Base-by-base conservation (phyloP, 2,113 vertebrate species). In the Aspidoscelis tigris region DNA sequence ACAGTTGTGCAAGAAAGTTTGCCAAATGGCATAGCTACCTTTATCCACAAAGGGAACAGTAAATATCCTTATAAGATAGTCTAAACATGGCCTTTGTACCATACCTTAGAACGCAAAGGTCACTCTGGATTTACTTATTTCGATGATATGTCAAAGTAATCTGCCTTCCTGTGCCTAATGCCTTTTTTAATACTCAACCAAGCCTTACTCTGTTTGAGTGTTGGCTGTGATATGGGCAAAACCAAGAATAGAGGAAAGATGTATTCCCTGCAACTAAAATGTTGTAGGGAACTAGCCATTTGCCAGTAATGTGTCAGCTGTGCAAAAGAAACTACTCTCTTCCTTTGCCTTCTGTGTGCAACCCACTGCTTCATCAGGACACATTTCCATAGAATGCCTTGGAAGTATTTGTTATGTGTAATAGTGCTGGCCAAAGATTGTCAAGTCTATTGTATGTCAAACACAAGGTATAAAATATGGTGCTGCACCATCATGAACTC, bases 141-240 rank as follows among this genome's bases (percentile, higher is more conserved):
- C 64, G 14, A 3, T 6, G 64, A 12, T 18, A 55, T 4, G 7
- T 16, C 58, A 80, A 33, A 43, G 83, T 82, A 74, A 87, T 53
- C 26, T 76, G 76, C 1, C 20, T 47, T 47, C 81, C 22, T 24
- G 39, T 26, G 33, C 5, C 20, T 89, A 86, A 80, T 64, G 82
- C 47, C 88, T 89, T 75, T 47, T 72, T 3, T 85, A 78, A 1
- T 24, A 0, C n/a, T 20, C 24, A 58, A 11, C 64, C n/a, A 0
- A 16, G 69, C 83, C 66, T 89, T 90, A 44, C 71, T 84, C 55
- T 70, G 78, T 75, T 74, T 85, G 83, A 74, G 77, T 22, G 16
- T 26, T 85, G 77, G 70, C 61, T 71, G 53, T 73, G 70, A 65
- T 24, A 72, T 68, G 79, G 33, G 83, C 39, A 44, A 65, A 33